These are phyloP conservation scores for Poeciliopsis occidentalis DNA, from an alignment of 2,113 vertebrate species.

Conservation along the genomic window DNA sequence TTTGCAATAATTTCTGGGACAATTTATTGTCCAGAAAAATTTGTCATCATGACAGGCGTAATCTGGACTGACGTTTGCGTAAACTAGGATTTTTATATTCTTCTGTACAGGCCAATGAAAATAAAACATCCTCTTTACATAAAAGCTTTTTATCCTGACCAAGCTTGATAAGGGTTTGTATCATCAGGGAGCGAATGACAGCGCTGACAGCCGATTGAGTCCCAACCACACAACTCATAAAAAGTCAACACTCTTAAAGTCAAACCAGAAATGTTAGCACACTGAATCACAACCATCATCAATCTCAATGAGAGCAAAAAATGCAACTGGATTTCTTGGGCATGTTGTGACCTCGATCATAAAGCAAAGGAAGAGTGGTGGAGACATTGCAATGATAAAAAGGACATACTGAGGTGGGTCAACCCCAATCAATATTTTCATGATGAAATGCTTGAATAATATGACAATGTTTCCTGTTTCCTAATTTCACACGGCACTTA, in stretches of 20 bases:
- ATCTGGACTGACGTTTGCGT: no score
- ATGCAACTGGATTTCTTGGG: neutral
- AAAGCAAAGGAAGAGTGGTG: neutral
- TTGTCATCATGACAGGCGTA: no score
- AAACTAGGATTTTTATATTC: no score
- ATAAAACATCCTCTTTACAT: neutral
- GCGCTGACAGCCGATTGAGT: slow-evolving; percentile 1
- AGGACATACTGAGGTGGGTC: neutral
- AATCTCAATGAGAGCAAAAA: neutral
- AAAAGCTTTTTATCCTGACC: slow-evolving; percentile 22
- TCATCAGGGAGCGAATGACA: neutral
- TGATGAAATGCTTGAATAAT: neutral
- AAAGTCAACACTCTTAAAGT: neutral
- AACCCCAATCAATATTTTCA: neutral
- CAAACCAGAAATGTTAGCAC: neutral
- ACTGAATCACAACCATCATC: neutral
- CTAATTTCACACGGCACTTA: neutral
- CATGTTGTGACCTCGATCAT: neutral
- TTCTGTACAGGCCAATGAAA: neutral
- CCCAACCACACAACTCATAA: neutral
- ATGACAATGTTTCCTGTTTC: neutral
- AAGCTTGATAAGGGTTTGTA: neutral
- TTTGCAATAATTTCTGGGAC: no score
- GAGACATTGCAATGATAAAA: neutral
- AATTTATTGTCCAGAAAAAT: no score